These are phyloP conservation scores for Crocidura indochinensis DNA, from an alignment of 2,797 vertebrate genomes.

Conservation along the genomic window DNA sequence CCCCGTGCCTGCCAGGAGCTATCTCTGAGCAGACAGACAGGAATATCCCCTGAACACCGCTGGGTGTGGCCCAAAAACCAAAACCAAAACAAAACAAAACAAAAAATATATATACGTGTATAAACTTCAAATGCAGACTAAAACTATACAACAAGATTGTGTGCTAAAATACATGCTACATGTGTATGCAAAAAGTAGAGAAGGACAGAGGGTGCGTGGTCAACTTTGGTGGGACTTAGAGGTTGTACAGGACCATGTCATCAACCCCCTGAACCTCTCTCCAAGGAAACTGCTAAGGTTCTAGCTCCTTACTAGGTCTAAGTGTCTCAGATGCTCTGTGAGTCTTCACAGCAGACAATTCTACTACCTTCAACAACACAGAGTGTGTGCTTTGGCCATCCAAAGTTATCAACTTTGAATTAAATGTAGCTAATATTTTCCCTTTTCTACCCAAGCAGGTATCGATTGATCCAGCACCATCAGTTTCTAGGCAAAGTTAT, in stretches of 20 bases:
- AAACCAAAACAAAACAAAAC: no score
- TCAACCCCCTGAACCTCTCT: neutral
- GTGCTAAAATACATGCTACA: no score
- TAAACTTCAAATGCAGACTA: no score
- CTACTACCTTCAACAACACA: neutral
- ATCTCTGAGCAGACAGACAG: no score
- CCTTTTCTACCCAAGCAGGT: slow-evolving; percentile 14
- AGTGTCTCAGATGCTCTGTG: neutral
- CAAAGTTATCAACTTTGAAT: neutral
- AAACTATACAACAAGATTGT: no score
- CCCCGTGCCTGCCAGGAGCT: no score
- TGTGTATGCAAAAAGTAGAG: neutral
- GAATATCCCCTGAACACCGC: no score
- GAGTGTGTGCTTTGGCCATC: neutral
- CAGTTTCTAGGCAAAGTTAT: slow-evolving; percentile 41
- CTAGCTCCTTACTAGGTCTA: neutral
- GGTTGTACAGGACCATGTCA: neutral
- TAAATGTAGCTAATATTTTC: slow-evolving; percentile 32
- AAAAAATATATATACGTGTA: no score
- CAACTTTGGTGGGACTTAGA: neutral
- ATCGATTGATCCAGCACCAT: slow-evolving; percentile 27
- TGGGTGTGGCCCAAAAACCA: no score
- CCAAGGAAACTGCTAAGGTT: neutral
- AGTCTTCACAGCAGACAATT: neutral
- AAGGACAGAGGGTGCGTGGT: neutral